Conservation (phyloP, 2,888 invertebrate genomes). For the Sturmia bella region DNA sequence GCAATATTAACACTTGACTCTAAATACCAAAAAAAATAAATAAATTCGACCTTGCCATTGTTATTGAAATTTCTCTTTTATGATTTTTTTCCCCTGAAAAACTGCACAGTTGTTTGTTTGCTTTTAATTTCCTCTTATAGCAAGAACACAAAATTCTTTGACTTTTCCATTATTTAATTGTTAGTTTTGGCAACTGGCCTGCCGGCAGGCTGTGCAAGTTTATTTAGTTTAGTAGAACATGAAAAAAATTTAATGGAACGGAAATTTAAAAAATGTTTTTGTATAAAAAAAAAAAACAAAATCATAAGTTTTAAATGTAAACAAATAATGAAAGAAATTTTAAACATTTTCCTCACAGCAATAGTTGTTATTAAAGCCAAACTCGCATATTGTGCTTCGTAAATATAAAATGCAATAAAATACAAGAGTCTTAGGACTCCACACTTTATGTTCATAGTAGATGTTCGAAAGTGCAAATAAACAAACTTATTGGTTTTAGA, state of each 20-base stretch:
- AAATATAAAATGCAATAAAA: too few species aligned
- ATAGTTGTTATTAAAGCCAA: background rate
- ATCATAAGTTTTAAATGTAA: too few species aligned
- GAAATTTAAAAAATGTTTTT: background rate
- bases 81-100: background rate
- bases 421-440: too few species aligned
- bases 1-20: background rate
- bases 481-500: too few species aligned
- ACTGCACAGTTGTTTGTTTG: constrained; percentile 6
- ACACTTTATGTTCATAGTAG: too few species aligned
- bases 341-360: constrained; percentile 1
- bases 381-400: too few species aligned
- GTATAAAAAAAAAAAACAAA: background rate
- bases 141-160: background rate
- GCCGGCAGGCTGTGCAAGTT: background rate
- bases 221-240: background rate
- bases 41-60: background rate
- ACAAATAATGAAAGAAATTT: background rate
- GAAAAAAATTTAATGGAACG: background rate
- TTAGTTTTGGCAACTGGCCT: constrained; percentile 34
- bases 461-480: too few species aligned
- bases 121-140: background rate
- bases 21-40: background rate
- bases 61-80: background rate
- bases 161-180: constrained; percentile 33